These are phyloP conservation scores for Malurus splendens DNA, from an alignment of 2,797 vertebrate species.

Conservation along the genomic window DNA sequence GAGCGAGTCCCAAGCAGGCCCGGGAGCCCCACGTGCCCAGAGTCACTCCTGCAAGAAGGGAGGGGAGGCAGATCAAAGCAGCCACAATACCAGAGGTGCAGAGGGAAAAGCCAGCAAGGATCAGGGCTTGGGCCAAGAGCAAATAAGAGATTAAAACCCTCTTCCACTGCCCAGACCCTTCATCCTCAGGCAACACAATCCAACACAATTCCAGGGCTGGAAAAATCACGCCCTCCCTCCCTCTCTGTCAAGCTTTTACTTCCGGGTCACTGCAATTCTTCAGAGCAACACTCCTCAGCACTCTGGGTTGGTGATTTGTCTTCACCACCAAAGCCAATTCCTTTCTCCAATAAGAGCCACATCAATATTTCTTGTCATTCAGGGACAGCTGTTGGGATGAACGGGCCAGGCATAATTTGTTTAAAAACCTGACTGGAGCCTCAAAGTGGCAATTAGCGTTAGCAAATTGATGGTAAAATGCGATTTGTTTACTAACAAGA, in stretches of 20 bases:
- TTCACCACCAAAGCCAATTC: background rate
- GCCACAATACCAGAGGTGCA: background rate
- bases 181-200: background rate
- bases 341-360: background rate
- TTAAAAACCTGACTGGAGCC: constrained; percentile 32
- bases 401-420: background rate
- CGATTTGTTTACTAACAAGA: constrained; percentile 45
- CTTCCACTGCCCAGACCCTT: background rate
- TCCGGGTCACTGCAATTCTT: background rate
- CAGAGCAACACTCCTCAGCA: background rate
- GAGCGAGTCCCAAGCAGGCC: background rate
- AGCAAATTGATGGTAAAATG: constrained; percentile 42
- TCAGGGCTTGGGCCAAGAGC: background rate
- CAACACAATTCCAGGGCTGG: background rate
- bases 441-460: constrained; percentile 40
- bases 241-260: fast-evolving
- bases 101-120: background rate
- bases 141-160: background rate
- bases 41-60: background rate
- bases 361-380: constrained; percentile 2
- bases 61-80: background rate
- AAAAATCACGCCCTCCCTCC: background rate
- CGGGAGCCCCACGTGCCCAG: fast-evolving
- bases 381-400: constrained; percentile 22
- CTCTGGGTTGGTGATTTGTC: background rate